Evolutionary conservation across 2,797 vertebrate genomes (phyloP), one percentile per base, ranked within the genome.

Genomic region (Anisognathus igniventris): DNA sequence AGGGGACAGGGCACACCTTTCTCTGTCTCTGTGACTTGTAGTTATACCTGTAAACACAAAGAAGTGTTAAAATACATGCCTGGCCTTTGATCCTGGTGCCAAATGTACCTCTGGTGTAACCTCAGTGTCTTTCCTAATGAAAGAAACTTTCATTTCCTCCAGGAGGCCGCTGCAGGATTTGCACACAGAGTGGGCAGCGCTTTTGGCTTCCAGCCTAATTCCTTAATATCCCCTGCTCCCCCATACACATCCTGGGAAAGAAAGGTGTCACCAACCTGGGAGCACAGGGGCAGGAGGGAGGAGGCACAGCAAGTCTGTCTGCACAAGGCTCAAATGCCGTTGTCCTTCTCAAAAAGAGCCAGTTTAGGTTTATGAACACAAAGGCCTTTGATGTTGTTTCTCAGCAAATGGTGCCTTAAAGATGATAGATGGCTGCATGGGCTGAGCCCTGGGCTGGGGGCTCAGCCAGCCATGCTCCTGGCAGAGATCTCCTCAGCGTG

Each of bases 141-240:
- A 89, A 79, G 54, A 82, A 87, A 60, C 19, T 61, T 88, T 77
- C 19, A 74, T 93, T 94, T 94, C 72, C 75, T 75, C 31, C 44
- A 62, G 66, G 65, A 94, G 50, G 27, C 31, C 0, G 0, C 50
- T 65, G 45, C 47, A 86, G 45, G 67, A 73, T 90, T 92, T 90
- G n/a, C 27, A 45, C 14, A 1, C 19, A 25, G 56, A 83, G 53
- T 9, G 5, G 60, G 47, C 66, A 87, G 35, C 14, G 18, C 24
- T 88, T 94, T 78, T 90, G 84, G 81, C 74, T 85, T 92, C 65
- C 68, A 79, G 84, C n/a, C 85, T 57, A 80, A 79, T 42, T 91
- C 54, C 28, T 75, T 56, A 60, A 56, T 77, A 60, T 61, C 27
- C 30, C 9, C 30, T 51, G 14, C 54, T 87, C 21, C 27, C 45